These are phyloP conservation scores for Turritopsis dohrnii DNA, from an alignment of 30 jellyfish, hydroid and myxozoan species.

Conservation along the genomic window DNA sequence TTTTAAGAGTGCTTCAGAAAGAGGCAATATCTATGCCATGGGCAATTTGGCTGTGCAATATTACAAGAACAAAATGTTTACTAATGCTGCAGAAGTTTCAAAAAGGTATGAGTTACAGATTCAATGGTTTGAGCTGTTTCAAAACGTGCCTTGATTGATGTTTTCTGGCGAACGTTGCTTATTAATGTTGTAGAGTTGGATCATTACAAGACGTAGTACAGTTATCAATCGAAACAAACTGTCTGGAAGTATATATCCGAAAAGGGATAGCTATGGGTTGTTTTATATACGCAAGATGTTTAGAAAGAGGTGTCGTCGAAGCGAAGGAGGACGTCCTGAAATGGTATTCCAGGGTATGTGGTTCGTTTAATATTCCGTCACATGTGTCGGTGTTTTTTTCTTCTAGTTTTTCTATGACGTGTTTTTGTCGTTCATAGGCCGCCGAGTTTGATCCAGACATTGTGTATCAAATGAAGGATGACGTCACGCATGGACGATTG, in stretches of 20 bases:
- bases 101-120: constrained; percentile 42
- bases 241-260: constrained; percentile 50
- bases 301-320: constrained; percentile 52
- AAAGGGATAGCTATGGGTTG: constrained; percentile 88
- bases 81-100: constrained; percentile 58
- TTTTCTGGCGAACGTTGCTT: not conserved
- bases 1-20: constrained; percentile 78
- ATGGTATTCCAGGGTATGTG: constrained; percentile 63
- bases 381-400: not conserved
- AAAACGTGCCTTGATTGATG: not conserved
- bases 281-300: constrained; percentile 78
- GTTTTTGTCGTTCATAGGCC: constrained; percentile 1
- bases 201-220: constrained; percentile 46
- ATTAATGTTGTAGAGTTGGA: constrained; percentile 57
- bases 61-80: constrained; percentile 63
- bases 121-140: not conserved
- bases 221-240: constrained; percentile 60
- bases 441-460: not conserved
- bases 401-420: not conserved
- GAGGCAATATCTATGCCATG: constrained; percentile 87
- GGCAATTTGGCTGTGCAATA: constrained; percentile 71
- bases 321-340: not conserved
- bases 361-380: not conserved
- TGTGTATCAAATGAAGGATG: not conserved
- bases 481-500: constrained; percentile 3